Conservation (phyloP, 1,140 invertebrate species). For the Drosophila grimshawi region DNA sequence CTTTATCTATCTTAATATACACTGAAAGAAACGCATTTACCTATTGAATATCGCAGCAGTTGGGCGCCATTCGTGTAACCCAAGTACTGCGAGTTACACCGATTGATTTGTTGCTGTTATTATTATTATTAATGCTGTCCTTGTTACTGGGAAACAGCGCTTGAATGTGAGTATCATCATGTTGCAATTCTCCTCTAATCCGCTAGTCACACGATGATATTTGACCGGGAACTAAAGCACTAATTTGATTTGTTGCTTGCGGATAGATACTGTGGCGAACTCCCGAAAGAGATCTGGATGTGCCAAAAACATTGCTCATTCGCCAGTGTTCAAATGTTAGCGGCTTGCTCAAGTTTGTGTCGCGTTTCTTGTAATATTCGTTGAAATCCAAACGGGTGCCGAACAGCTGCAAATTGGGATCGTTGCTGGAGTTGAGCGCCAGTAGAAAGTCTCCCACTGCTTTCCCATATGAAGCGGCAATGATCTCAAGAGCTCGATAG, state of each 20-base stretch:
- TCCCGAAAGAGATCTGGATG: slow-evolving; percentile 6
- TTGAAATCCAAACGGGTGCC: slow-evolving; percentile 96
- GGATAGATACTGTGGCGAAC: slow-evolving; percentile 25
- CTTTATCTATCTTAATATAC: neutral
- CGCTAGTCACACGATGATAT: slow-evolving; percentile 3
- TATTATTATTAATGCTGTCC: neutral
- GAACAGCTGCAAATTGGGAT: slow-evolving; percentile 90
- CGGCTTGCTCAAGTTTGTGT: slow-evolving; percentile 90
- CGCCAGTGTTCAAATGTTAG: slow-evolving; percentile 90
- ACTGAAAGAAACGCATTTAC: neutral
- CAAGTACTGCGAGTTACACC: neutral
- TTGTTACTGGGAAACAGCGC: slow-evolving; percentile 5
- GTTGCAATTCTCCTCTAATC: neutral
- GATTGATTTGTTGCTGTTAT: neutral
- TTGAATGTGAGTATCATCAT: neutral
- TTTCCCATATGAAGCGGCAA: slow-evolving; percentile 88
- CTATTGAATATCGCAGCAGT: slow-evolving; percentile 29
- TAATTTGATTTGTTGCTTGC: neutral
- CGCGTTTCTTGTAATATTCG: slow-evolving; percentile 93
- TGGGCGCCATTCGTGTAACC: neutral
- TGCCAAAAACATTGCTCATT: slow-evolving; percentile 84
- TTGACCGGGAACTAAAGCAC: neutral
- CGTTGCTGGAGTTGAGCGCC: slow-evolving; percentile 84
- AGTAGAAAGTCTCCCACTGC: slow-evolving; percentile 85
- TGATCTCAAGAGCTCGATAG: slow-evolving; percentile 88